phyloP scores from a whole-genome alignment of 92 coral and sea anemone species.

The Paragorgia papillata region DNA sequence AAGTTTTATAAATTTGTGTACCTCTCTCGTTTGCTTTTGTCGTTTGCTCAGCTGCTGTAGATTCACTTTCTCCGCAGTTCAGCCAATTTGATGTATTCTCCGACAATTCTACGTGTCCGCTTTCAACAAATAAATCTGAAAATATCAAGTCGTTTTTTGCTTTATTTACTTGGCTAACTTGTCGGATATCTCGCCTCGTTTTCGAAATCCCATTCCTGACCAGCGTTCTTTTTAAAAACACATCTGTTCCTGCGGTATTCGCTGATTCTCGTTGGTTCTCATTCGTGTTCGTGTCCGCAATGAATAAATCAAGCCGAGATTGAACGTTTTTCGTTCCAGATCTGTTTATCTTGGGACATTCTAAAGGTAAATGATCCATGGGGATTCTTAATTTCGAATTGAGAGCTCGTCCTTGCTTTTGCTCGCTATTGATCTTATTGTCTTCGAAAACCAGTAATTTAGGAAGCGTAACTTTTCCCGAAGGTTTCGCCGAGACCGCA shows the following conservation, averaged over 20 bases:
- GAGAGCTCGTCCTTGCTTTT: too few species aligned
- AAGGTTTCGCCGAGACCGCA: too few species aligned
- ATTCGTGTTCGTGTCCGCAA: not conserved
- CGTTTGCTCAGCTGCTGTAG: not conserved
- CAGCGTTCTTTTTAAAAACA: not conserved
- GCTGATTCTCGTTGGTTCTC: not conserved
- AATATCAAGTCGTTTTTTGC: not conserved
- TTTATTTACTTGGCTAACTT: not conserved
- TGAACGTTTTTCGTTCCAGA: not conserved
- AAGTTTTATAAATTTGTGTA: too few species aligned
- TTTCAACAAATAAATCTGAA: conserved; percentile 14
- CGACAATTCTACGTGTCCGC: too few species aligned
- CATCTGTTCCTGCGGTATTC: not conserved
- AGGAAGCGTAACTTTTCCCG: too few species aligned
- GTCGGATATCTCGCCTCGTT: not conserved
- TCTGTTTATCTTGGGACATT: too few species aligned
- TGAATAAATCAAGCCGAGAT: not conserved
- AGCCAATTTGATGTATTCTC: not conserved
- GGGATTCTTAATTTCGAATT: too few species aligned
- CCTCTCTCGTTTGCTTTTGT: not conserved
- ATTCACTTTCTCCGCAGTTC: not conserved
- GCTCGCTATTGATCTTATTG: too few species aligned
- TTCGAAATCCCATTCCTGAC: not conserved
- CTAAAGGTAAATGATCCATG: too few species aligned
- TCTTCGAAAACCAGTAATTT: too few species aligned